Percentiles rank a stretch among this genome's conserved stretches.
Conservation (phyloP, 2,888 invertebrate genomes). For the Drosophila austrosaltans region DNA sequence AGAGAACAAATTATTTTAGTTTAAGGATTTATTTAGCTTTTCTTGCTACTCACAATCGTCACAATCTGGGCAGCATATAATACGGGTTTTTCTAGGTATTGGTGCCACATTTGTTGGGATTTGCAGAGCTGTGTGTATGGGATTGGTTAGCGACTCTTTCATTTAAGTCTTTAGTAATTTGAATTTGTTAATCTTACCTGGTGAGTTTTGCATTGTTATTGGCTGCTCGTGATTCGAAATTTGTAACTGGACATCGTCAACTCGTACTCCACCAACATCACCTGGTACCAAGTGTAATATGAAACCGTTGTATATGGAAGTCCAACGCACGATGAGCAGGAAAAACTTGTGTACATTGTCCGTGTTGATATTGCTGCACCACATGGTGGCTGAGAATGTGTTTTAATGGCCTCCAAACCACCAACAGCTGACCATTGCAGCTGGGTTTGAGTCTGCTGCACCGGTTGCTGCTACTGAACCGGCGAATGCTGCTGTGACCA, state of each 20-base stretch:
- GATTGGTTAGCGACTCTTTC: background rate
- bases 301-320: slow-evolving; percentile 76
- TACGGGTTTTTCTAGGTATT: slow-evolving; percentile 61
- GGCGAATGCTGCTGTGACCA: slow-evolving; percentile 14
- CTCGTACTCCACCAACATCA: slow-evolving; percentile 54
- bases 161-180: slow-evolving; percentile 1
- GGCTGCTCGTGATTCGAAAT: slow-evolving; percentile 38
- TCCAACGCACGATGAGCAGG: slow-evolving; percentile 77
- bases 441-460: slow-evolving; percentile 16
- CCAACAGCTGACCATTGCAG: slow-evolving; percentile 67
- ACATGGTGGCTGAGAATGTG: slow-evolving; percentile 75
- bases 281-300: slow-evolving; percentile 47
- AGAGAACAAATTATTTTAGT: background rate
- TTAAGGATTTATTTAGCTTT: background rate
- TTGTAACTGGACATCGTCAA: slow-evolving; percentile 75
- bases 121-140: slow-evolving; percentile 58
- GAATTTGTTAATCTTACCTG: slow-evolving; percentile 29
- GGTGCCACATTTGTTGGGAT: slow-evolving; percentile 24
- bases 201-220: slow-evolving; percentile 26
- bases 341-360: slow-evolving; percentile 78
- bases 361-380: slow-evolving; percentile 77
- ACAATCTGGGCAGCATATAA: slow-evolving; percentile 80
- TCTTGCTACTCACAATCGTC: slow-evolving; percentile 74
- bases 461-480: background rate
- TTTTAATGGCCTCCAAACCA: slow-evolving; percentile 55